Conservation (phyloP, 2,113 vertebrate genomes). For the Bos javanicus region DNA sequence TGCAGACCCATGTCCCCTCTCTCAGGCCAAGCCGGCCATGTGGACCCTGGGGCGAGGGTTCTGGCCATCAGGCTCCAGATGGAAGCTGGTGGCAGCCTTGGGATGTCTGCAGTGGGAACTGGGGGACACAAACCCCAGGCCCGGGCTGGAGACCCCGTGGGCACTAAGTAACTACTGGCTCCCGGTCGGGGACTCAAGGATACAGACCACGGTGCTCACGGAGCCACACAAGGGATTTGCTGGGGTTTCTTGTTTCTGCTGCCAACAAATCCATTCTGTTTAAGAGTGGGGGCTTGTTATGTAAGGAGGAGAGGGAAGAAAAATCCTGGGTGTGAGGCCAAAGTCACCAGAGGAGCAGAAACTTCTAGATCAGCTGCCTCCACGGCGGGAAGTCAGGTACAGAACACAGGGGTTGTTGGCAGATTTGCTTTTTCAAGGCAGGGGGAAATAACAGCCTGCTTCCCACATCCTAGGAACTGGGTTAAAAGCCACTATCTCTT, state of each 20-base stretch:
- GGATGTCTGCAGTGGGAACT: background rate
- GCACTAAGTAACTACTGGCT: background rate
- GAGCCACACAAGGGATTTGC: background rate
- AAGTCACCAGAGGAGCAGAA: conserved; percentile 12
- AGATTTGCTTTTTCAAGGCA: background rate
- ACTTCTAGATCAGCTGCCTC: background rate
- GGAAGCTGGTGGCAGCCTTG: background rate
- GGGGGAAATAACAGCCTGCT: background rate
- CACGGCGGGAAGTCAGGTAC: background rate
- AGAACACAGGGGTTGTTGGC: background rate
- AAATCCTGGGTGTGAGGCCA: background rate
- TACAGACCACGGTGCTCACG: fast-evolving
- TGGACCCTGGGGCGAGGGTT: background rate
- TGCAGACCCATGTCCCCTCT: background rate
- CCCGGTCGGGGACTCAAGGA: background rate
- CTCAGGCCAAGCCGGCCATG: fast-evolving
- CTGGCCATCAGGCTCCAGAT: background rate
- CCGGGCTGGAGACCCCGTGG: background rate
- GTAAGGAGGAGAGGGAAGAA: background rate
- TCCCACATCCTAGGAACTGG: background rate
- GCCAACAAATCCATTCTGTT: background rate
- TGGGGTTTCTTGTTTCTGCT: background rate
- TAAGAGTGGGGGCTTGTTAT: background rate
- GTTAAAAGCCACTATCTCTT: background rate
- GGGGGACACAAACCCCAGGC: background rate